Base-by-base conservation (phyloP, 2,888 invertebrate species). In the Amaurobius ferox region DNA sequence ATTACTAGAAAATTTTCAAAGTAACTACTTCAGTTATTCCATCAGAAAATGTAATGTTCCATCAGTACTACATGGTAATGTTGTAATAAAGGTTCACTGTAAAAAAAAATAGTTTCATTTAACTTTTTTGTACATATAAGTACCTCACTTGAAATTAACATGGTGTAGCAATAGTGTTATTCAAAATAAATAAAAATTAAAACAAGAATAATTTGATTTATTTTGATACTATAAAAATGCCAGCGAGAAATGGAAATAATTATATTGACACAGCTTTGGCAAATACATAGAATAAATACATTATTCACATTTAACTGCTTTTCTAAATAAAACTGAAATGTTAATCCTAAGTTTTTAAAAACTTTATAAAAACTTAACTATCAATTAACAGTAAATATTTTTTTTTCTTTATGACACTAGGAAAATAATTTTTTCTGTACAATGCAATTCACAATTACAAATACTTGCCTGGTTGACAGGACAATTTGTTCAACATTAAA, bases 351-450 rank as follows among this genome's bases (percentile, higher is more conserved):
- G 5, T 55, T 23, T 55, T 16, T 23, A 55, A 73, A 73, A 73
- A 35, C 55, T 73, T 61, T 55, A 35, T 35, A 23, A 83, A 35
- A 83, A 83, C 83, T 77, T 83, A 83, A 83, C 83, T 67, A 72
- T 48, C 26, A 19, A 64, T 71, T 62, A 77, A 83, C 77, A 83
- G 71, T 48, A 66, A 70, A 83, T 71, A 70, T 64, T 77, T 55
- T n/a, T n/a, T n/a, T n/a, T 77, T 72, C 30, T 35, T 48, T 73
- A 32, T 30, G 66, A 77, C 39, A 35, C 83, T 83, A 83, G 40
- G 83, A 83, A 83, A 83, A 83, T 83, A 83, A 71, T 55, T 77
- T 83, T 66, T 30, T 66, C 35, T 66, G 35, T 66, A 35, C 66
- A 55, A 23, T 55, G 19, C 23, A 55, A 55, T 55, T 55, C 55